Base-by-base conservation (phyloP, 1,140 invertebrate species). In the Calycopis cecrops region DNA sequence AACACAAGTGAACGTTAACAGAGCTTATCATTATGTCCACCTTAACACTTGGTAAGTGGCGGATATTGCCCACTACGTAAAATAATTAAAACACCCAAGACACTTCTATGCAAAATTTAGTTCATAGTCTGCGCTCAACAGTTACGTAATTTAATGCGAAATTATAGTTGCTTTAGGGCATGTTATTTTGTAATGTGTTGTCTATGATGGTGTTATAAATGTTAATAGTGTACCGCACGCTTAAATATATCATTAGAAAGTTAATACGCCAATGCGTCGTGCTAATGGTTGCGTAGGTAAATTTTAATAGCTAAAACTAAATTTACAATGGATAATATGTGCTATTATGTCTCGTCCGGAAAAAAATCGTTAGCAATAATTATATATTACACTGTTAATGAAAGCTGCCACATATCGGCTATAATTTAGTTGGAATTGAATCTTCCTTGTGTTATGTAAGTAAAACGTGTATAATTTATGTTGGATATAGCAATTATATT, bases 71-170 rank as follows among this genome's bases (percentile, higher is more conserved):
- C 21, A 28, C 2, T 6, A 28, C 6, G 6, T 28, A 28, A 28
- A 28, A 28, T 28, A 2, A 28, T 28, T 28, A 28, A 28, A 28
- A 28, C 21, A 6, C 21, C 21, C 6, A 28, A 28, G 21, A 28
- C 21, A 28, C 21, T 28, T 28, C 21, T 28, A 28, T 44, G 40
- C 14, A 44, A 44, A 44, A 44, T 44, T 44, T 44, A 44, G 40
- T 16, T 16, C 17, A 44, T 44, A 44, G 40, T 14, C 16, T 44
- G 40, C 40, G 40, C 40, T 17, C 17, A 28, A 28, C 21, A 17
- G 14, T 71, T 75, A 71, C 68, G 67, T 73, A 74, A 73, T 58
- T 59, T 55, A 71, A 72, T 63, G 64, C 67, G 37, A 72, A 71
- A 71, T 65, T 67, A 65, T 63, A 52, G 58, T 62, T 57, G 62